Percentiles rank a stretch among this genome's conserved stretches.
Evolutionary conservation across 30 jellyfish, hydroid and myxozoan species (phyloP).

Genomic region (Turritopsis dohrnii): DNA sequence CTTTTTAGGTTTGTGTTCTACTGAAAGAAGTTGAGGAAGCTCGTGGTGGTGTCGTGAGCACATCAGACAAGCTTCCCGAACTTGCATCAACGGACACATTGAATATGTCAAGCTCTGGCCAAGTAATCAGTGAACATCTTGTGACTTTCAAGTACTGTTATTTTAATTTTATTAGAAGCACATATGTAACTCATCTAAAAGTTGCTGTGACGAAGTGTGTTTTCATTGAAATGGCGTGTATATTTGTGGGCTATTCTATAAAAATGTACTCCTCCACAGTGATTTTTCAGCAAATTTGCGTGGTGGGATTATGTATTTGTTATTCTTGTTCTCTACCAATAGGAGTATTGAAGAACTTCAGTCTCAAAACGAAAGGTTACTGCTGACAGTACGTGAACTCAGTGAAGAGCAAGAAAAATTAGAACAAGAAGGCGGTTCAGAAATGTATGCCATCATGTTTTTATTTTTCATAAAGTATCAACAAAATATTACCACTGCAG

Average conservation of each 20-base stretch:
- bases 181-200: too few relatives aligned
- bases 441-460: slow-evolving; percentile 54
- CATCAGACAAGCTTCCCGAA: slow-evolving; percentile 39
- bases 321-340: not conserved
- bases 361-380: slow-evolving; percentile 78
- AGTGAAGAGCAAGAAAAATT: slow-evolving; percentile 89
- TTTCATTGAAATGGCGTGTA: too few relatives aligned
- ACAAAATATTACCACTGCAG: too few relatives aligned
- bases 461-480: too few relatives aligned
- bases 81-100: slow-evolving; percentile 41
- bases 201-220: too few relatives aligned
- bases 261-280: too few relatives aligned
- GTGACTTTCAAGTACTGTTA: slow-evolving; percentile 89
- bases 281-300: too few relatives aligned
- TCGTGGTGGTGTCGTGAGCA: slow-evolving; percentile 90
- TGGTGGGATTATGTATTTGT: not conserved
- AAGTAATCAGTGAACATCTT: slow-evolving; percentile 84
- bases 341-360: slow-evolving; percentile 94
- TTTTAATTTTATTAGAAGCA: too few relatives aligned
- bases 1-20: slow-evolving; percentile 64
- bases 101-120: slow-evolving; percentile 81
- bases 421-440: slow-evolving; percentile 73
- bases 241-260: too few relatives aligned
- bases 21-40: slow-evolving; percentile 93
- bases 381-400: slow-evolving; percentile 81